Evolutionary conservation across 1,140 invertebrate genomes (phyloP).

Genomic region (Drosophila cardini): DNA sequence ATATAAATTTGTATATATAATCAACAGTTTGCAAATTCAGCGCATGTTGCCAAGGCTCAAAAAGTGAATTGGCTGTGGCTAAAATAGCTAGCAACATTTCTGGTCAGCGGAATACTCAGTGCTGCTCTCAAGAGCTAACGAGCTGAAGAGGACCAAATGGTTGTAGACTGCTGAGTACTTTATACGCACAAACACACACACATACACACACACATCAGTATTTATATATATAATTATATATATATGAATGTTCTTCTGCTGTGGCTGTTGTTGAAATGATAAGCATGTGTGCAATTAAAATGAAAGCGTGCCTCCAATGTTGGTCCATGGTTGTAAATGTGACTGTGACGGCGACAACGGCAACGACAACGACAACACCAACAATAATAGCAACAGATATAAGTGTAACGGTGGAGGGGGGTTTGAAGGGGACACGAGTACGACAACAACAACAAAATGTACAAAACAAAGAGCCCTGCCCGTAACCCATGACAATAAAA

Average conservation of each 20-base stretch:
- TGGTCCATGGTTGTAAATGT: constrained; percentile 51
- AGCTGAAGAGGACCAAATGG: constrained; percentile 45
- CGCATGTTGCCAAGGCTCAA: constrained; percentile 32
- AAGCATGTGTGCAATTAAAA: constrained; percentile 83
- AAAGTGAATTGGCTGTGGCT: constrained; percentile 66
- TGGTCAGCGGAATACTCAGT: constrained; percentile 30
- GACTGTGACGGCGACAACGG: constrained; percentile 37
- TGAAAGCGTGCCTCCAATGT: constrained; percentile 74
- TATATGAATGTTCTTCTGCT: constrained; percentile 29
- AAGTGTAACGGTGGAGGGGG: background rate
- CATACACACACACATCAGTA: constrained; percentile 22
- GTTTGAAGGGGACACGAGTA: background rate
- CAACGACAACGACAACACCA: constrained; percentile 20
- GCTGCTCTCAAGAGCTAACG: constrained; percentile 59
- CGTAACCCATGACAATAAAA: constrained; percentile 74
- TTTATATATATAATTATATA: constrained; percentile 16
- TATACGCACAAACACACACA: constrained; percentile 15
- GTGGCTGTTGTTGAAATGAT: constrained; percentile 76
- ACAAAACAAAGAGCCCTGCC: constrained; percentile 17
- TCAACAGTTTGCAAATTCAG: constrained; percentile 77
- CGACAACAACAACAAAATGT: constrained; percentile 7
- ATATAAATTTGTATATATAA: constrained; percentile 47
- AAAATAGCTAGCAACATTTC: constrained; percentile 66
- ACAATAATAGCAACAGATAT: constrained; percentile 13
- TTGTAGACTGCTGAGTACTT: constrained; percentile 17